phyloP scores from a whole-genome alignment of 2,797 vertebrate species.

The Lagothrix lagotricha region DNA sequence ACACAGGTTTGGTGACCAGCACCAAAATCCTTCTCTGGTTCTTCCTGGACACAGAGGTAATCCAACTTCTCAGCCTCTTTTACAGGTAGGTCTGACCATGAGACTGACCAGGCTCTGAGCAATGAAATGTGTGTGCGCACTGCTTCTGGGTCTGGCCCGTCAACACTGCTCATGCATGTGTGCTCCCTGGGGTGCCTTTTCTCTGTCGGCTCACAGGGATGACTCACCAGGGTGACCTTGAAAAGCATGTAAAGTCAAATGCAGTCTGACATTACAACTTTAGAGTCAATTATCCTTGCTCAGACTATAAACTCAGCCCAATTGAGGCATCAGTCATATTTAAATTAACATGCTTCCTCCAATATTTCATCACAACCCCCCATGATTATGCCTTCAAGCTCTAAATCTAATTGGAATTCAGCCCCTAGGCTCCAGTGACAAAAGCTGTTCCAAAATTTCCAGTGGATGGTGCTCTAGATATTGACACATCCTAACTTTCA shows the following conservation, averaged over 20 bases:
- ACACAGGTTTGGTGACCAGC: neutral
- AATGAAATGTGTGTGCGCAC: neutral
- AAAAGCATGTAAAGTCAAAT: neutral
- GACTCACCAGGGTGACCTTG: neutral
- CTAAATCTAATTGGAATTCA: neutral
- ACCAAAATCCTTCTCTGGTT: neutral
- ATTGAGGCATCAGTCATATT: neutral
- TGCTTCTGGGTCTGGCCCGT: neutral
- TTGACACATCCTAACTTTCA: neutral
- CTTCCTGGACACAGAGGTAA: neutral
- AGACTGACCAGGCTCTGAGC: too few relatives aligned
- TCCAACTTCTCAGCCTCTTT: neutral
- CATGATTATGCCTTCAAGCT: neutral
- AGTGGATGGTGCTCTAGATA: neutral
- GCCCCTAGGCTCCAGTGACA: neutral
- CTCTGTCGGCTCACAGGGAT: neutral
- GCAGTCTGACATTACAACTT: neutral
- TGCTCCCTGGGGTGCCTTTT: neutral
- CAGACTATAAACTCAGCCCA: neutral
- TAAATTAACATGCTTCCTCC: neutral
- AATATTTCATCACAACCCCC: neutral
- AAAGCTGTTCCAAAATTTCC: neutral
- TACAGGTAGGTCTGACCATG: neutral
- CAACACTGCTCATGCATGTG: neutral
- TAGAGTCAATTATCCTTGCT: neutral